A percentile compares a stretch with the other conserved stretches of the same genome.
Conservation (phyloP, 2,888 invertebrate species). For the Argyresthia goedartella region DNA sequence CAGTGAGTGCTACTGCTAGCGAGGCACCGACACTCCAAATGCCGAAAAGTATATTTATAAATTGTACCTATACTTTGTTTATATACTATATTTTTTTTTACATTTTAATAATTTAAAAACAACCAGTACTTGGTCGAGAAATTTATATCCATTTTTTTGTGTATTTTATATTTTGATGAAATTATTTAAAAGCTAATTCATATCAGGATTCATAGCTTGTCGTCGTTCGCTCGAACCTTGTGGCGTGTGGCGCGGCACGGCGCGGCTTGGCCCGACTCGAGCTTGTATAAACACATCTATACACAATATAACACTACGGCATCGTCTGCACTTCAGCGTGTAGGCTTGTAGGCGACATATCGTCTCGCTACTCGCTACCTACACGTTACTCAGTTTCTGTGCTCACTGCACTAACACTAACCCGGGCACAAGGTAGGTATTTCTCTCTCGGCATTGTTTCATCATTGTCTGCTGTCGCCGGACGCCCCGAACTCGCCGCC, state of each 20-base stretch:
- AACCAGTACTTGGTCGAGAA: slow-evolving; percentile 70
- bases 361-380: slow-evolving; percentile 35
- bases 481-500: slow-evolving; percentile 14
- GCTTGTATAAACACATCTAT: slow-evolving; percentile 57
- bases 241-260: slow-evolving; percentile 55
- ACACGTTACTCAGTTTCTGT: slow-evolving; percentile 40
- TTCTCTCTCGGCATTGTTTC: slow-evolving; percentile 66
- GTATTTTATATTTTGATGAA: slow-evolving; percentile 72
- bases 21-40: slow-evolving; percentile 56
- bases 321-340: slow-evolving; percentile 22
- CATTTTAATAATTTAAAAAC: slow-evolving; percentile 72
- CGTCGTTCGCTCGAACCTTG: slow-evolving; percentile 67
- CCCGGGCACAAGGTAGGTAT: slow-evolving; percentile 66
- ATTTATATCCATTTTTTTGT: slow-evolving; percentile 71
- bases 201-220: slow-evolving; percentile 71
- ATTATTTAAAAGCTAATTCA: slow-evolving; percentile 70
- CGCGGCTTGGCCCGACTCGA: slow-evolving; percentile 51
- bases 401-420: slow-evolving; percentile 62
- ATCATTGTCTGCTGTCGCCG: slow-evolving; percentile 27
- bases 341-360: too few relatives aligned
- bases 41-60: slow-evolving; percentile 70
- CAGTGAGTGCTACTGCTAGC: slow-evolving; percentile 36
- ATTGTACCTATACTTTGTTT: slow-evolving; percentile 71
- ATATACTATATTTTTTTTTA: slow-evolving; percentile 69
- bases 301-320: slow-evolving; percentile 54